Conservation (phyloP, 2,888 invertebrate genomes). For the Lithophane leautieri region DNA sequence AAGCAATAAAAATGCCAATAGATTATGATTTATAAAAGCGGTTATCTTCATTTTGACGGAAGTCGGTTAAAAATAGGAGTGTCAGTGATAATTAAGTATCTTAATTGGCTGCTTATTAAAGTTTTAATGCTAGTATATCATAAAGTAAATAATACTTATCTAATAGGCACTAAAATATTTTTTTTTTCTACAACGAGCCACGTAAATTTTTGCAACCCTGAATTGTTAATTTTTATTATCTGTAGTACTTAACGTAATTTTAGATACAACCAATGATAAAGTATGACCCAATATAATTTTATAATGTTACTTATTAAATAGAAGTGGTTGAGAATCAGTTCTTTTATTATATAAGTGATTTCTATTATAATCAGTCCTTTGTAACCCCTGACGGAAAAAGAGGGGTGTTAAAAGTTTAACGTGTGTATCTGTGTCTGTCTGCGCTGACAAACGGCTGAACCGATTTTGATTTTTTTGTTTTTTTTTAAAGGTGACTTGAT, state of each 20-base stretch:
- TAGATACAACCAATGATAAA: conserved; percentile 37
- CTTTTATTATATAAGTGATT: neutral
- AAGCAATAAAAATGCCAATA: neutral
- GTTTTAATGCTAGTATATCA: neutral
- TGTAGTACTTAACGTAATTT: conserved; percentile 2
- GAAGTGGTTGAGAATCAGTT: conserved; percentile 19
- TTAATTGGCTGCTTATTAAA: neutral
- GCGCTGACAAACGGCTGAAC: too few relatives aligned
- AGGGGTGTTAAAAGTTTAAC: too few relatives aligned
- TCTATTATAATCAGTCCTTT: neutral
- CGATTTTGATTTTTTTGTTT: too few relatives aligned
- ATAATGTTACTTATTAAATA: conserved; percentile 2
- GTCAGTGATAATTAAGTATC: conserved; percentile 22
- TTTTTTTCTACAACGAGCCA: too few relatives aligned
- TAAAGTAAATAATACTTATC: too few relatives aligned
- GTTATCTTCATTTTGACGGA: neutral
- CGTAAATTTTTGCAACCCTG: too few relatives aligned
- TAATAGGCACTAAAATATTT: too few relatives aligned
- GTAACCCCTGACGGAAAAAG: too few relatives aligned
- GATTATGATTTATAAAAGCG: neutral
- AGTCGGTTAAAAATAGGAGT: conserved; percentile 14
- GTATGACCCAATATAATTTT: conserved; percentile 32
- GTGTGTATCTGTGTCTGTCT: too few relatives aligned
- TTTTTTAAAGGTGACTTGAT: too few relatives aligned
- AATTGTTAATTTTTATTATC: conserved; percentile 15